Percentiles rank a stretch among this genome's conserved stretches.
These are phyloP conservation scores for Timema cristinae DNA, from an alignment of 2,888 invertebrate species.

Conservation along the genomic window DNA sequence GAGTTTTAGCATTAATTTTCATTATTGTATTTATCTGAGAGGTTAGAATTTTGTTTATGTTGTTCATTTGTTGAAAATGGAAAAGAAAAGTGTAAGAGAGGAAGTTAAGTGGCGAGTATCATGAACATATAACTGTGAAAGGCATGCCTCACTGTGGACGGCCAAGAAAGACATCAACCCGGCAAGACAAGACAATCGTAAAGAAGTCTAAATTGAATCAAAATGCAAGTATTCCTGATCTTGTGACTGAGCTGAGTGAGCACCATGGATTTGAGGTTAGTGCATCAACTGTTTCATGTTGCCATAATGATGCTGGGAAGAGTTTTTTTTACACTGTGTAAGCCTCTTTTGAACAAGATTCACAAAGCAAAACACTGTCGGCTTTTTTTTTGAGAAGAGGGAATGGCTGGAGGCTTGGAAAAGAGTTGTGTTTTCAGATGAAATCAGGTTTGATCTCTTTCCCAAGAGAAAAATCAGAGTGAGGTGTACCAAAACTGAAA, in stretches of 20 bases:
- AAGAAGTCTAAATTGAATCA: too few relatives aligned
- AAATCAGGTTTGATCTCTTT: too few relatives aligned
- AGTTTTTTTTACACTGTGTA: background rate
- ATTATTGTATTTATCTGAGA: background rate
- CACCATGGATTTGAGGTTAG: too few relatives aligned
- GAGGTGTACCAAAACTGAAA: too few relatives aligned
- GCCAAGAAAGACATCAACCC: too few relatives aligned
- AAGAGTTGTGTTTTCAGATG: too few relatives aligned
- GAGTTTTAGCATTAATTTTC: background rate
- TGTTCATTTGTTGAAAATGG: background rate
- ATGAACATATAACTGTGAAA: background rate
- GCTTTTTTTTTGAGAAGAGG: background rate
- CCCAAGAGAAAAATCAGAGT: too few relatives aligned
- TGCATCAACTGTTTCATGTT: too few relatives aligned
- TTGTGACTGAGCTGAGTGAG: too few relatives aligned
- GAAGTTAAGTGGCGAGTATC: background rate
- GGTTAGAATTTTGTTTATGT: background rate
- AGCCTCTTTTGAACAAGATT: constrained; percentile 9
- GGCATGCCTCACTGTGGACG: background rate
- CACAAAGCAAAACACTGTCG: background rate
- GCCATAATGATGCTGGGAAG: background rate
- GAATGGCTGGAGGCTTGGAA: too few relatives aligned
- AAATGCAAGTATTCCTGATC: too few relatives aligned
- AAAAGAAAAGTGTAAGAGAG: background rate
- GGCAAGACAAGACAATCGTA: too few relatives aligned